Evolutionary conservation across 2,888 invertebrate genomes (phyloP).

Genomic region (Trissolcus brochymenae): DNA sequence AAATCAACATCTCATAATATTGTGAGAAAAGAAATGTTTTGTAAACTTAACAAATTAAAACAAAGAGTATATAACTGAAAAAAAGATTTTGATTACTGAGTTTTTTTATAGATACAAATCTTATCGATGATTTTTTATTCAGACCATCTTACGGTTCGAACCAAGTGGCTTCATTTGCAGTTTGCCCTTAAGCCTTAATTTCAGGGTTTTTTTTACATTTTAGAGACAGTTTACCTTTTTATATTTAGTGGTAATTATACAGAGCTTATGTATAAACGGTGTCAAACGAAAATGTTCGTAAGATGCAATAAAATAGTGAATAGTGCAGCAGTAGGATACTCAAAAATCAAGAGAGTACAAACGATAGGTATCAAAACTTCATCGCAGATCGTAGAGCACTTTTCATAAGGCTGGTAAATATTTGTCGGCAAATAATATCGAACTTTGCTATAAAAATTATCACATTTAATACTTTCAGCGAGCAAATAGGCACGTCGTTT

Average conservation of each 20-base stretch:
- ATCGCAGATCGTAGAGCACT: slow-evolving; percentile 20
- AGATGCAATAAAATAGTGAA: slow-evolving; percentile 16
- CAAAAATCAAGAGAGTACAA: slow-evolving; percentile 16
- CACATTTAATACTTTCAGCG: slow-evolving; percentile 52
- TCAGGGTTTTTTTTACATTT: slow-evolving; percentile 9
- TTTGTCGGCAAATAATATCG: slow-evolving; percentile 48
- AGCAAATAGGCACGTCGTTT: slow-evolving; percentile 33
- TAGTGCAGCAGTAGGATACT: slow-evolving; percentile 19
- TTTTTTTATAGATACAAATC: slow-evolving; percentile 25
- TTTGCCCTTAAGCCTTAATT: slow-evolving; percentile 51
- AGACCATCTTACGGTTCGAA: slow-evolving; percentile 35
- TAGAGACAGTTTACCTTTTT: neutral
- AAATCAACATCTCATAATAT: neutral
- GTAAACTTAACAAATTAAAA: neutral
- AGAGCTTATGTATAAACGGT: slow-evolving; percentile 31
- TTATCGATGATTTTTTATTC: slow-evolving; percentile 31
- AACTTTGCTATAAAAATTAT: slow-evolving; percentile 49
- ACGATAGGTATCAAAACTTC: neutral
- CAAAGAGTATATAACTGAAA: neutral
- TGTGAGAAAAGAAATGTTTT: slow-evolving; percentile 1
- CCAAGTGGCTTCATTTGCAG: slow-evolving; percentile 53
- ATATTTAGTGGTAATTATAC: slow-evolving; percentile 29
- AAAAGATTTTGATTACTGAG: neutral
- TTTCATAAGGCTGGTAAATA: slow-evolving; percentile 30
- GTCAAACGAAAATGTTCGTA: slow-evolving; percentile 36